A percentile compares a stretch with the other conserved stretches of the same genome.
Conservation (phyloP, 2,888 invertebrate genomes). For the Oscheius sp. region DNA sequence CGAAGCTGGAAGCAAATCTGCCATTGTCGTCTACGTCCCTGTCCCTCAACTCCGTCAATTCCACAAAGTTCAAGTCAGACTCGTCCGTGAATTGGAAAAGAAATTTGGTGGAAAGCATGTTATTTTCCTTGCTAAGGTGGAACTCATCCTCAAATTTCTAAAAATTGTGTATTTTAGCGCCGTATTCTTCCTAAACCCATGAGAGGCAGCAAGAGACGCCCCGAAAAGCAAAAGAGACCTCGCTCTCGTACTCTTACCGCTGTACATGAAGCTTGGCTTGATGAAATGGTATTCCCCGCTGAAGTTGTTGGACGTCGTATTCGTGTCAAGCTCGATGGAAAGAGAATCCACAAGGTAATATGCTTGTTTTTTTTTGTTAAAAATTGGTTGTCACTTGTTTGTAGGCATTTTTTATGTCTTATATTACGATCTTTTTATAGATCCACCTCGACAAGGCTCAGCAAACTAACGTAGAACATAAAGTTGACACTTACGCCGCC, state of each 20-base stretch:
- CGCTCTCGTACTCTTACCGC: constrained; percentile 87
- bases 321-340: constrained; percentile 92
- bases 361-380: background rate
- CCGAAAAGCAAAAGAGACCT: constrained; percentile 81
- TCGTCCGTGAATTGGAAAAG: constrained; percentile 97
- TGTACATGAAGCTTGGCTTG: constrained; percentile 94
- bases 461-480: constrained; percentile 98
- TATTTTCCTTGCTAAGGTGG: constrained; percentile 84
- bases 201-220: constrained; percentile 77
- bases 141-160: constrained; percentile 30
- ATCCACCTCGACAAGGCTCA: constrained; percentile 88
- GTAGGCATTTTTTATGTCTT: background rate
- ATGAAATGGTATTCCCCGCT: constrained; percentile 96
- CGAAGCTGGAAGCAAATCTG: constrained; percentile 89
- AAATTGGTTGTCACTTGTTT: background rate
- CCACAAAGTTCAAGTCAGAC: constrained; percentile 94
- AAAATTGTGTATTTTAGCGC: constrained; percentile 77
- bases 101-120: constrained; percentile 99
- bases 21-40: constrained; percentile 97
- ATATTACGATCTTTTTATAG: no score
- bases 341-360: constrained; percentile 84
- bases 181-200: constrained; percentile 98
- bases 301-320: constrained; percentile 99
- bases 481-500: constrained; percentile 92
- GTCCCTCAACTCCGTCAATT: constrained; percentile 96